Percentiles rank a stretch among this genome's conserved stretches.
Evolutionary conservation across 2,797 vertebrate species (phyloP).

Genomic region (Xenopus petersii): DNA sequence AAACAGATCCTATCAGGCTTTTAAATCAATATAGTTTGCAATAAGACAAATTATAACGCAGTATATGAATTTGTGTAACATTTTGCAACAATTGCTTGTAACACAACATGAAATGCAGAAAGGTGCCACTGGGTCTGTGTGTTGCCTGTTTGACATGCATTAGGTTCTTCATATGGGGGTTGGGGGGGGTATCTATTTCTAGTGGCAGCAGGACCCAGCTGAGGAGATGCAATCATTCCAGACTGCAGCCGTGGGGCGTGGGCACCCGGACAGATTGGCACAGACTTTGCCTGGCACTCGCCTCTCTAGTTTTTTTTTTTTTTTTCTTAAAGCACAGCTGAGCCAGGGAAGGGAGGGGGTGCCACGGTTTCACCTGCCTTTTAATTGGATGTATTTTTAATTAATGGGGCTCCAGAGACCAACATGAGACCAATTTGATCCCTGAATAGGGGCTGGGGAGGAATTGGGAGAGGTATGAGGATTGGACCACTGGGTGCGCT

Average conservation of each 20-base stretch:
- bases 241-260: slow-evolving; percentile 49
- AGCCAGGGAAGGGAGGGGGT: slow-evolving; percentile 57
- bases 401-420: slow-evolving; percentile 76
- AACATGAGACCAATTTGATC: slow-evolving; percentile 62
- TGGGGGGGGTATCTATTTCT: slow-evolving; percentile 8
- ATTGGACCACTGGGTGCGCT: slow-evolving; percentile 76
- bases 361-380: slow-evolving; percentile 77
- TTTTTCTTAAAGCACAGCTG: slow-evolving; percentile 65
- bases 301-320: slow-evolving; percentile 44
- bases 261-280: slow-evolving; percentile 64
- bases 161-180: slow-evolving; percentile 28
- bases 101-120: slow-evolving; percentile 54
- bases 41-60: too few relatives aligned
- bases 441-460: slow-evolving; percentile 76
- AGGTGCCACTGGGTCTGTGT: slow-evolving; percentile 7
- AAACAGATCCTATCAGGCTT: too few relatives aligned
- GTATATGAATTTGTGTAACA: too few relatives aligned
- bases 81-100: too few relatives aligned
- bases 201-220: slow-evolving; percentile 52
- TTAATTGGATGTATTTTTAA: slow-evolving; percentile 85
- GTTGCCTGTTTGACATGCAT: slow-evolving; percentile 33
- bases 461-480: slow-evolving; percentile 70
- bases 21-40: too few relatives aligned
- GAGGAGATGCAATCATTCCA: slow-evolving; percentile 56
- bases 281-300: slow-evolving; percentile 56